Base-by-base conservation (phyloP, 2,797 vertebrate species). In the Hippopotamyrus pictus region DNA sequence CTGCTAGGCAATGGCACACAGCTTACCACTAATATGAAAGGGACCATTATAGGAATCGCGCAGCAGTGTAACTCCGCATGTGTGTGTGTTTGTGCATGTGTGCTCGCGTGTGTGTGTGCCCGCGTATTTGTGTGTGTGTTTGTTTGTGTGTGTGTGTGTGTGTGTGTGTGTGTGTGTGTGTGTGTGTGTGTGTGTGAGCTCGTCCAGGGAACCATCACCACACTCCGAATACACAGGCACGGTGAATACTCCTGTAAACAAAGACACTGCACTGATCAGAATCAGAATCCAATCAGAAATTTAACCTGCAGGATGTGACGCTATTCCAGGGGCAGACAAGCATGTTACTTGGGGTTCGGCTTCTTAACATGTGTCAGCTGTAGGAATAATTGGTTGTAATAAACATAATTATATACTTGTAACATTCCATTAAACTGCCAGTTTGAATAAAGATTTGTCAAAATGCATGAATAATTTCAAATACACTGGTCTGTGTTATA, bases 221-320 rank as follows among this genome's bases (percentile, higher is more conserved):
- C 54, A 84, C 54, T 65, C 57, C 88, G 25, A 65, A 88, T 90
- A 12, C 25, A 83, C 76, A 88, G 22, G 33, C 54, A 11, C 46
- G 2, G 22, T n/a, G 19, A 51, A 54, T 53, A 44, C 86, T 65
- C 62, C 54, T 41, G 76, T 65, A 88, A 84, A 90, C 76, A 85
- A 46, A 25, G 7, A 85, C 46, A 50, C 25, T 5, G 33, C 50
- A 33, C 86, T 88, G 88, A 46, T 73, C 83, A 46, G 41, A 88
- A 50, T 54, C 69, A 54, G 46, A 86, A 46, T 69, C 53, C 86
- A 90, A 22, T 69, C 14, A n/a, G 37, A 41, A 46, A n/a, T 44
- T 44, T 76, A 44, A 37, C 33, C 9, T 69, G 6, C 12, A n/a
- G n/a, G 62, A 86, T 59, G 41, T 87, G 65, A 41, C 8, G 41